A percentile compares a stretch with the other conserved stretches of the same genome.
These are phyloP conservation scores for Columbina picui DNA, from an alignment of 2,113 vertebrate species.

Conservation along the genomic window DNA sequence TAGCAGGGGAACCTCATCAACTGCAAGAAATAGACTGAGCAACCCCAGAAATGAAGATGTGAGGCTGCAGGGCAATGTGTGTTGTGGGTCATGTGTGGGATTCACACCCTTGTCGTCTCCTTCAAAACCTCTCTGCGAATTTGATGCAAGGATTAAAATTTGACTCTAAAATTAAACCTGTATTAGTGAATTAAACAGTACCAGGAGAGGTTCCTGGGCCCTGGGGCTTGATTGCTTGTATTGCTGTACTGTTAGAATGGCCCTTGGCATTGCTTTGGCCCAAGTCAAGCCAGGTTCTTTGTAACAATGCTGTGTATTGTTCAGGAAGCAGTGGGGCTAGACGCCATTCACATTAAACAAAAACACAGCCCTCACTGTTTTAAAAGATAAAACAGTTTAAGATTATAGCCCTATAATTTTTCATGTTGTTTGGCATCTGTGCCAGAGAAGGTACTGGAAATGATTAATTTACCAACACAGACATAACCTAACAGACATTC, in stretches of 20 bases:
- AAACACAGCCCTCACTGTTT: neutral
- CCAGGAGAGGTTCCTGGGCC: accelerated
- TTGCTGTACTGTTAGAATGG: neutral
- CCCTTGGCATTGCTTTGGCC: neutral
- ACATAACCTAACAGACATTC: neutral
- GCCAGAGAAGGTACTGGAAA: neutral
- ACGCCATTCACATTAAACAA: neutral
- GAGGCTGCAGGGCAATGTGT: neutral
- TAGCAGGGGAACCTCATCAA: neutral
- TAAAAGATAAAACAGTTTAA: neutral
- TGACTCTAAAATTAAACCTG: neutral
- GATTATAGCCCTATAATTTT: neutral
- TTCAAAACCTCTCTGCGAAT: neutral
- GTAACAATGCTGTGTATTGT: neutral
- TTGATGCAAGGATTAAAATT: neutral
- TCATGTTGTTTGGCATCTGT: neutral
- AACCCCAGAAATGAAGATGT: neutral
- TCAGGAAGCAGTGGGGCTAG: neutral
- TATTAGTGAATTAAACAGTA: neutral
- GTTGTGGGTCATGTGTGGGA: neutral
- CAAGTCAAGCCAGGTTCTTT: neutral
- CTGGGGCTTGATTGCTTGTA: neutral
- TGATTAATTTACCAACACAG: neutral
- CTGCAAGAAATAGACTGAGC: neutral
- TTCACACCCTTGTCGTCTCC: neutral